Conservation (phyloP, 2,888 invertebrate genomes). For the Bedellia somnulentella region DNA sequence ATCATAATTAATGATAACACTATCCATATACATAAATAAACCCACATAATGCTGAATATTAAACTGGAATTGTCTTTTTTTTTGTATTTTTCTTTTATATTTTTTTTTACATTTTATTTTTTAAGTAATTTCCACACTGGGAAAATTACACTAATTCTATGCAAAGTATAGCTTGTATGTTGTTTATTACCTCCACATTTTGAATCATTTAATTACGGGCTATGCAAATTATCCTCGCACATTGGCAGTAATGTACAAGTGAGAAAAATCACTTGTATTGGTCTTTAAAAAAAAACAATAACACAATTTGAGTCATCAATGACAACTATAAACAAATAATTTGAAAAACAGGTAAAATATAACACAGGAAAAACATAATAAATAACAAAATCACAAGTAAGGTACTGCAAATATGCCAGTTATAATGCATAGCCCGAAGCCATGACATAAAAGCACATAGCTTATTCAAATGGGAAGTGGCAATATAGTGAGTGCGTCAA, state of each 20-base stretch:
- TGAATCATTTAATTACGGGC: constrained; percentile 59
- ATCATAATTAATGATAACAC: no score
- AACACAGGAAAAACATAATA: constrained; percentile 11
- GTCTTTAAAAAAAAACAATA: constrained; percentile 11
- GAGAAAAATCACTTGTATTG: constrained; percentile 13
- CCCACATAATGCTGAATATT: constrained; percentile 61
- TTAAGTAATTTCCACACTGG: constrained; percentile 65
- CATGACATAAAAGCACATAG: constrained; percentile 24
- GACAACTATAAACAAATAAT: no score
- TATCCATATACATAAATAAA: no score
- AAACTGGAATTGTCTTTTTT: constrained; percentile 53
- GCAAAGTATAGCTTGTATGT: constrained; percentile 88
- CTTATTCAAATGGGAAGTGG: constrained; percentile 52
- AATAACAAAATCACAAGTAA: constrained; percentile 41
- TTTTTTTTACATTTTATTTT: constrained; percentile 26
- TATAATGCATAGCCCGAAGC: constrained; percentile 59
- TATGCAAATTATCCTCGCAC: constrained; percentile 58
- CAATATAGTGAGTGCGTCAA: constrained; percentile 37
- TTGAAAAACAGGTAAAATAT: constrained; percentile 9
- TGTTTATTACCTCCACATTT: constrained; percentile 55
- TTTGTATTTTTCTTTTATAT: constrained; percentile 22
- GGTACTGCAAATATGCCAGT: constrained; percentile 58
- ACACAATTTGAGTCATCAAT: constrained; percentile 10
- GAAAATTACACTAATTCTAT: constrained; percentile 90
- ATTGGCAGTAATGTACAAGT: constrained; percentile 50